Evolutionary conservation across 2,888 invertebrate genomes (phyloP), one percentile per base, ranked within the genome.

Genomic region (Drosophila incognita): DNA sequence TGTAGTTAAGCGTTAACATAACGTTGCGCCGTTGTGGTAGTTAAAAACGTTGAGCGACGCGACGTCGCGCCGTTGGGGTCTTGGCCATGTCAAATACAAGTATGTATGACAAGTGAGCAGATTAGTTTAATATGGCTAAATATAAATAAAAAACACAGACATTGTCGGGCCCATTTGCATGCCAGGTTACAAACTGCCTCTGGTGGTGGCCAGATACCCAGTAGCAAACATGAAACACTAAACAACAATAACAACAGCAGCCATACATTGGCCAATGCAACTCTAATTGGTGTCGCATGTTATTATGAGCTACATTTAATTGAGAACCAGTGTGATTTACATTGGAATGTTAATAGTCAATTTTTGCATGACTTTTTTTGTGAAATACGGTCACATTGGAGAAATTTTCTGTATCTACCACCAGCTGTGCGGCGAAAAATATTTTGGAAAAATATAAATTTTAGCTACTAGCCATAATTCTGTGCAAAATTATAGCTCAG

Each of bases 371-470:
- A 29, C 1, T 29, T 29, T 29, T 29, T 76, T 70, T 63, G 76
- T 79, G 74, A 64, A 75, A 66, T 80, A 75, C 78, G 75, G 84
- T 63, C 88, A 87, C 89, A 89, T 85, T 88, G 88, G 79, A 76
- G 73, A 83, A 78, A 79, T 85, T 91, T 91, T 91, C 87, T 90
- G 83, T 7, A 10, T 10, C 0, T 0, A 2, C 73, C 85, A 81
- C 87, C 89, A 82, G 85, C 82, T 84, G 87, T 82, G 83, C 83
- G 80, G 86, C 83, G 83, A 86, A 89, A 91, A 91, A 82, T 86
- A 90, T 87, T 68, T 84, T 83, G 86, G 76, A 81, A 46, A 80
- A 78, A 76, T 83, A 82, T 70, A 82, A 63, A 74, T 76, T 46
- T 64, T 74, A 77, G 81, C 75, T 76, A 77, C 74, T 66, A 66